Base-by-base conservation (phyloP, 2,888 invertebrate species). In the Nasonovia ribisnigri region DNA sequence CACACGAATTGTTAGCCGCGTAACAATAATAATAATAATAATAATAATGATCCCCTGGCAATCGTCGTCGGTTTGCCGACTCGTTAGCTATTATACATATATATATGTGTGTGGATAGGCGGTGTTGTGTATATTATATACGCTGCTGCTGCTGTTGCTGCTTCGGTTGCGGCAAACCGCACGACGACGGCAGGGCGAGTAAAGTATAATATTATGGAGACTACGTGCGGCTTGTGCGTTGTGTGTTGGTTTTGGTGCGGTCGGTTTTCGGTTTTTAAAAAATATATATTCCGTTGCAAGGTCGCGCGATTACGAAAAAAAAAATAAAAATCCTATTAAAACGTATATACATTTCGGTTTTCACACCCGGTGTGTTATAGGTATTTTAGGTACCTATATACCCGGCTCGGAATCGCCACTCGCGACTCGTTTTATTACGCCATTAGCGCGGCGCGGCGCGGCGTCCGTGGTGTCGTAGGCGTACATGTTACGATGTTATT, bases 241-340 rank as follows among this genome's bases (percentile, higher is more conserved):
- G 86, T 86, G 51, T 93, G 86, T 93, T 93, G 90, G 60, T 57
- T 93, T 93, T 67, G 67, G 67, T 90, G 93, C 90, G 90, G 93
- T 84, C 93, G 29, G 89, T 93, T 89, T 90, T 90, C 60, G 67
- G 48, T 90, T 90, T 93, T 90, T 51, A 77, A 20, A 36, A 86
- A 57, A 57, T 51, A 54, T 48, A 48, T 54, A 93, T 90, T 90
- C 84, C 88, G 29, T 26, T 43, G 29, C 60, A 51, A 86, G 90
- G 90, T 67, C 90, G 36, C 20, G 42, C 42, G 51, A 48, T 48
- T 8, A 60, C 36, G 67, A 86, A 20, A 51, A 77, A 36, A 77
- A 77, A 36, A 77, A 20, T 8, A 77, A 77, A 93, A 89, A 92
- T 92, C 88, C 84, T 20, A 84, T 89, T 84, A 84, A 93, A 93